These are phyloP conservation scores for Heliothis peltigera DNA, from an alignment of 2,888 invertebrate genomes.

Conservation along the genomic window DNA sequence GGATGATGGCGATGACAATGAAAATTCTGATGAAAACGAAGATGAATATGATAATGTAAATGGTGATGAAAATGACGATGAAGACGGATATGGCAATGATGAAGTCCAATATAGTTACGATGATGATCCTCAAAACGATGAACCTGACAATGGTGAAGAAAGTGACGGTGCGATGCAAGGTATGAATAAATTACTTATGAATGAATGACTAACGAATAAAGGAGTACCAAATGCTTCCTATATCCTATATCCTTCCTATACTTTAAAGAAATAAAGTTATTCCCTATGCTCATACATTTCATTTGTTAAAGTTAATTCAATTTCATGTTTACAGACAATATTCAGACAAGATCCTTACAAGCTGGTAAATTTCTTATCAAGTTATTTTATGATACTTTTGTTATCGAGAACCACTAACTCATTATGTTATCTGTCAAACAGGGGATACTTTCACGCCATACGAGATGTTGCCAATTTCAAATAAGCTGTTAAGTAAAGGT, in stretches of 20 bases:
- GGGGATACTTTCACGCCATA: slow-evolving; percentile 76
- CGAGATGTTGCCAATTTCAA: slow-evolving; percentile 74
- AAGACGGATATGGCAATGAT: neutral
- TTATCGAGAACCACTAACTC: neutral
- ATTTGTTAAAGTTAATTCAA: neutral
- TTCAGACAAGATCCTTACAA: slow-evolving; percentile 5
- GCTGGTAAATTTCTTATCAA: slow-evolving; percentile 12
- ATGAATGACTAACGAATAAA: no score
- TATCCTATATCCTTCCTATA: no score
- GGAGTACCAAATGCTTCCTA: no score
- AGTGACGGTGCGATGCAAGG: no score
- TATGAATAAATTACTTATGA: no score
- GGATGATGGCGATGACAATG: no score
- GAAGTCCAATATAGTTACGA: neutral
- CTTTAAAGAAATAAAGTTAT: no score
- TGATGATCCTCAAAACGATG: no score
- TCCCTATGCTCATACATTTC: neutral
- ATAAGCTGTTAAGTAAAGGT: slow-evolving; percentile 73
- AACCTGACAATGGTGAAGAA: no score
- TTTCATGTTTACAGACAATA: neutral
- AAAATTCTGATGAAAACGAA: neutral
- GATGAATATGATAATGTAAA: neutral
- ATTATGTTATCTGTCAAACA: slow-evolving; percentile 42
- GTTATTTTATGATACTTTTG: neutral
- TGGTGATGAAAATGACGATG: neutral